Evolutionary conservation across 2,113 vertebrate genomes (phyloP), one percentile per base, ranked within the genome.

Genomic region (Scartelaos histophorus): DNA sequence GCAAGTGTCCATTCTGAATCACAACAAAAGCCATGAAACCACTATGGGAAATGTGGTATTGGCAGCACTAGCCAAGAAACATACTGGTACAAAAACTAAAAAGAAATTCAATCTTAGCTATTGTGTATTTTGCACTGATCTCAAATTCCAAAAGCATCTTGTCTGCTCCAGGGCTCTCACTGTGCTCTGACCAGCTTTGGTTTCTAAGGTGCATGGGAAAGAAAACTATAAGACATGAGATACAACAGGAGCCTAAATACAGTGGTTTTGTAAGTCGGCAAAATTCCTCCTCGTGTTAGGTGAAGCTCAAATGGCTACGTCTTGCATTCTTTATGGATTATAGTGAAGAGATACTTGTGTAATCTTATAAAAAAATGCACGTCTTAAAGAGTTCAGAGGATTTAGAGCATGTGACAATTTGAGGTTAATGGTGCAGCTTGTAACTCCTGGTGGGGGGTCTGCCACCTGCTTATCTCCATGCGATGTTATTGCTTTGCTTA

Each of bases 111-210:
- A n/a, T 43, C 53, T 6, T 35, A 73, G 61, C 54, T 70, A 81
- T 62, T 80, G 74, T 85, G 67, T 86, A 76, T 82, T 89, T 81
- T 83, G 78, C 70, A 67, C 58, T 79, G 74, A 71, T 76, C 78
- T 87, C 70, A 5, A 3, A 71, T 83, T 84, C 25, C 80, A 76
- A 29, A 21, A 5, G 47, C 19, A 46, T 9, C 38, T 15, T 70
- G 57, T 69, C 61, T 82, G 60, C 78, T 81, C 19, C 67, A 47
- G 82, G 38, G 78, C 76, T 73, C 73, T 38, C 2, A 70, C 82
- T 53, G 74, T 70, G 75, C 71, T 66, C 61, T 70, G 29, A 73
- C 34, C 16, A 0, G 72, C 62, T 87, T 78, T 25, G 6, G 66
- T 82, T 86, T 78, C 82, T 25, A 19, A 69, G 38, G 24, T 46